Conservation (phyloP, 2,888 invertebrate species). For the Drosophila mimica region DNA sequence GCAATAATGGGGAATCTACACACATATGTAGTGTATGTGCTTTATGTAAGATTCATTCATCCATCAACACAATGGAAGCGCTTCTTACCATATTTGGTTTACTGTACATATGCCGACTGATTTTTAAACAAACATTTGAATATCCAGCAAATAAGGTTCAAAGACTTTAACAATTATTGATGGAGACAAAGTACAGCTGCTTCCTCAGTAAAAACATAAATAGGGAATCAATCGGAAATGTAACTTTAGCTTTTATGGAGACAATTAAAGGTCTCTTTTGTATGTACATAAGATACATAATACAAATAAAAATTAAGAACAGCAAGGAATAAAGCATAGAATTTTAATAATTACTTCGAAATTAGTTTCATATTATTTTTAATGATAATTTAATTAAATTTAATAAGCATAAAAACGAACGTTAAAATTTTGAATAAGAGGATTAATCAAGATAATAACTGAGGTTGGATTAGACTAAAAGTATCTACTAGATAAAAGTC, state of each 20-base stretch:
- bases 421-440: background rate
- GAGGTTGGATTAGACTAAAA: background rate
- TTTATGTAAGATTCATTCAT: conserved; percentile 1
- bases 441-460: background rate
- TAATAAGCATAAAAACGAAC: background rate
- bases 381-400: background rate
- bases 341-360: background rate
- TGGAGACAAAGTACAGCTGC: background rate
- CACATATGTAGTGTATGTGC: background rate
- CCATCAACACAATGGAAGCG: conserved; percentile 18
- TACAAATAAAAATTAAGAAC: background rate
- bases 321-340: background rate
- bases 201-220: conserved; percentile 4
- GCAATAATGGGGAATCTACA: background rate
- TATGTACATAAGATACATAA: background rate
- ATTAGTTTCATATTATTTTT: background rate
- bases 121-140: conserved; percentile 21
- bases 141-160: conserved; percentile 16
- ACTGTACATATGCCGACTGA: conserved; percentile 16
- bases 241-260: background rate
- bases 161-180: conserved; percentile 4
- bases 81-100: conserved; percentile 12
- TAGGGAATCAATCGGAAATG: background rate
- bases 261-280: background rate
- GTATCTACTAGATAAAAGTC: background rate